A percentile compares a stretch with the other conserved stretches of the same genome.
phyloP scores from a whole-genome alignment of 2,888 invertebrate genomes.

The Panopea generosa region DNA sequence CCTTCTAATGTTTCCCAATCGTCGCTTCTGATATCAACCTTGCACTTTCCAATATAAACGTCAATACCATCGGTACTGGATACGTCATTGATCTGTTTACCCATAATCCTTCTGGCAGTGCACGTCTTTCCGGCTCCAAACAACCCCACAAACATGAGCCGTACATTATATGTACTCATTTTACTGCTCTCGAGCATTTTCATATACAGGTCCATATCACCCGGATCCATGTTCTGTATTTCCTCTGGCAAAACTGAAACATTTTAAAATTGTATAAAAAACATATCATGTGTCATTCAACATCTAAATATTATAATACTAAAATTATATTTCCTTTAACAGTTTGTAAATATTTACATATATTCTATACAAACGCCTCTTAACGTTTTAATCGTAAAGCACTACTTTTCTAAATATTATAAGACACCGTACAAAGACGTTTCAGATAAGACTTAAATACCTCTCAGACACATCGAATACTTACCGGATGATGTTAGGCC shows the following conservation, averaged over 20 bases:
- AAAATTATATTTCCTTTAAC: too few species aligned
- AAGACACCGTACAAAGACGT: too few species aligned
- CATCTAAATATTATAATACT: neutral
- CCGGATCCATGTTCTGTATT: conserved; percentile 32
- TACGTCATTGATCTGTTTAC: conserved; percentile 30
- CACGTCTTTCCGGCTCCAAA: conserved; percentile 48
- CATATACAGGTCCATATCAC: conserved; percentile 37
- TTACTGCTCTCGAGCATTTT: conserved; percentile 30
- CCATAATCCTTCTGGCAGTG: conserved; percentile 47
- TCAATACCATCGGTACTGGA: conserved; percentile 55
- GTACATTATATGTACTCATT: conserved; percentile 40
- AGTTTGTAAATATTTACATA: too few species aligned
- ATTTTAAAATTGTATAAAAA: too few species aligned
- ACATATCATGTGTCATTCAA: neutral
- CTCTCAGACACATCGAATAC: too few species aligned
- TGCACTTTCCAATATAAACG: conserved; percentile 52
- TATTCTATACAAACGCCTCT: too few species aligned
- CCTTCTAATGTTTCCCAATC: conserved; percentile 42
- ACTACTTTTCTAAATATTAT: too few species aligned
- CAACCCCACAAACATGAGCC: conserved; percentile 55
- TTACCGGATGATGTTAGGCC: conserved; percentile 43
- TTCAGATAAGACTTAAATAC: too few species aligned
- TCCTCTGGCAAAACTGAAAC: conserved; percentile 32
- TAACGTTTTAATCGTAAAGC: too few species aligned
- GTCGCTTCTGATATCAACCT: conserved; percentile 23